A percentile compares a stretch with the other conserved stretches of the same genome.
Evolutionary conservation across 1,140 invertebrate genomes (phyloP).

Genomic region (Hyles euphorbiae): DNA sequence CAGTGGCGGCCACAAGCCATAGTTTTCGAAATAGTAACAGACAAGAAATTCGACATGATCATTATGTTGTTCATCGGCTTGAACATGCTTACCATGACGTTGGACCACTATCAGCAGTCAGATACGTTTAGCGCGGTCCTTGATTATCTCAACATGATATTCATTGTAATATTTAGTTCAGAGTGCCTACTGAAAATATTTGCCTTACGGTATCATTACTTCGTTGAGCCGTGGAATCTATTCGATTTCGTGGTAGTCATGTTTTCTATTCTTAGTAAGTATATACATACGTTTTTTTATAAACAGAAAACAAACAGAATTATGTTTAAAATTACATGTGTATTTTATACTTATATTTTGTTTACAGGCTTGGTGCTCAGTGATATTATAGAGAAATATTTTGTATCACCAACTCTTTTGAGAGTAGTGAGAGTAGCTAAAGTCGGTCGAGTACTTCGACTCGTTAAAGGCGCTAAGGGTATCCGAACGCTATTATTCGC

Average conservation of each 20-base stretch:
- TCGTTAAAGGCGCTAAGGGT: constrained; percentile 98
- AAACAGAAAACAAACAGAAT: neutral
- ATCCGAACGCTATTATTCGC: constrained; percentile 98
- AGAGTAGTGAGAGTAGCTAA: constrained; percentile 98
- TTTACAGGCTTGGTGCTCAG: constrained; percentile 92
- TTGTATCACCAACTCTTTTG: constrained; percentile 97
- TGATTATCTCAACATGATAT: constrained; percentile 95
- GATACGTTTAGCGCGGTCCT: constrained; percentile 88
- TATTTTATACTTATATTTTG: constrained; percentile 12
- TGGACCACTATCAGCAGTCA: constrained; percentile 96
- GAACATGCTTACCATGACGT: constrained; percentile 99
- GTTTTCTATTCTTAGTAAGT: constrained; percentile 96
- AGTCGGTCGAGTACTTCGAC: constrained; percentile 95
- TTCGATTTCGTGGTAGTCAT: constrained; percentile 99
- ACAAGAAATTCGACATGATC: constrained; percentile 99
- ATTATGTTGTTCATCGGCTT: constrained; percentile 99
- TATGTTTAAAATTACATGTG: neutral
- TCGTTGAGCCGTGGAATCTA: constrained; percentile 99
- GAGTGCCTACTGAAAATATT: constrained; percentile 99
- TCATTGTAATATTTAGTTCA: constrained; percentile 98
- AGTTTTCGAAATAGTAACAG: constrained; percentile 97
- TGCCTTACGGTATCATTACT: constrained; percentile 97
- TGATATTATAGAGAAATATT: constrained; percentile 97
- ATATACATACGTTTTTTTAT: constrained; percentile 10
- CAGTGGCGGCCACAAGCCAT: constrained; percentile 97